phyloP scores from a whole-genome alignment of 2,888 invertebrate genomes.

The Stictocephala bisonia region DNA sequence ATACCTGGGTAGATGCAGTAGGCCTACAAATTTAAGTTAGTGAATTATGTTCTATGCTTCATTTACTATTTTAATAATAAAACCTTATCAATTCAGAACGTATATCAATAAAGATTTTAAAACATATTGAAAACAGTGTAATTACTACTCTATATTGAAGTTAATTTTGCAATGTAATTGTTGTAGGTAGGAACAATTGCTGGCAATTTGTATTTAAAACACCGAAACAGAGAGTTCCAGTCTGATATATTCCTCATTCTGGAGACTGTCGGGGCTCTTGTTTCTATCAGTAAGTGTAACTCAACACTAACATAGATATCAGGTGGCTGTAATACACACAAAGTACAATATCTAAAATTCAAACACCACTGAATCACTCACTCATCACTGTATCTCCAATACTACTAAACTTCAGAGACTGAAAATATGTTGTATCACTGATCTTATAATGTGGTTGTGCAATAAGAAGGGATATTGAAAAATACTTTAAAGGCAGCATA shows the following conservation, averaged over 20 bases:
- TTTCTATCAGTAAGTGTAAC: conserved; percentile 56
- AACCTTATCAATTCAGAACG: not conserved
- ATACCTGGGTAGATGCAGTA: too few species aligned
- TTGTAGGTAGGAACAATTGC: conserved; percentile 61
- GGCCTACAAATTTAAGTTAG: too few species aligned
- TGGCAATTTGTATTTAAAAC: conserved; percentile 64
- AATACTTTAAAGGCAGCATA: too few species aligned
- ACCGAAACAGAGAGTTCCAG: conserved; percentile 63
- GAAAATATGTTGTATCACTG: too few species aligned
- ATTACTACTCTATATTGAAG: not conserved
- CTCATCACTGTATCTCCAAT: too few species aligned
- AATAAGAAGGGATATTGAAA: too few species aligned
- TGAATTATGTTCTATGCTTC: too few species aligned
- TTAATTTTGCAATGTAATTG: not conserved
- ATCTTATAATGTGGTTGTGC: too few species aligned
- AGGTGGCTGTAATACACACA: not conserved
- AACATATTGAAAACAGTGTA: conserved; percentile 20
- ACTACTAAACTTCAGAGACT: too few species aligned
- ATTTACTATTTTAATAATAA: not conserved
- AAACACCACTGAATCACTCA: too few species aligned
- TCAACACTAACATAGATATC: not conserved
- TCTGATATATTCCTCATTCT: conserved; percentile 63
- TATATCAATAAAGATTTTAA: not conserved
- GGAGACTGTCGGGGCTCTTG: conserved; percentile 59
- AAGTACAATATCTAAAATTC: too few species aligned